Evolutionary conservation across 2,888 invertebrate species (phyloP).

Genomic region (Latheticus oryzae): DNA sequence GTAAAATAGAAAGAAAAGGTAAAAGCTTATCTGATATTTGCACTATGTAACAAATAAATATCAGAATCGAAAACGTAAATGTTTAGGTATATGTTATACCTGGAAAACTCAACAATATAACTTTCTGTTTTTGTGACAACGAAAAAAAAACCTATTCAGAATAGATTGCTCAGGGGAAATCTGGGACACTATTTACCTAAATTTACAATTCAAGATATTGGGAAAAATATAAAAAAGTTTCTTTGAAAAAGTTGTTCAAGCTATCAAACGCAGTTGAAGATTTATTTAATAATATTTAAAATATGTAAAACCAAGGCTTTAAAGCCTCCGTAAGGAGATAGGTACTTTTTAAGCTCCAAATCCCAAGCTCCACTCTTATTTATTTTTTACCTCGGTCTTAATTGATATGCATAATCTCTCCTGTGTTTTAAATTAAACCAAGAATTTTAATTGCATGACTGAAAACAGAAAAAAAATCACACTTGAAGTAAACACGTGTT

Average conservation of each 20-base stretch:
- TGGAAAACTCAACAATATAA: conserved; percentile 19
- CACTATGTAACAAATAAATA: no score
- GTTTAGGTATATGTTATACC: no score
- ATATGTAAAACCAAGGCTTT: conserved; percentile 1
- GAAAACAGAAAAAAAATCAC: not conserved
- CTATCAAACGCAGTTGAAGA: conserved; percentile 12
- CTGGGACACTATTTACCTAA: conserved; percentile 29
- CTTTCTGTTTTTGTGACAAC: not conserved
- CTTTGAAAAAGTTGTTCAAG: no score
- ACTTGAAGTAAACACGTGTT: not conserved
- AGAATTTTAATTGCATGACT: not conserved
- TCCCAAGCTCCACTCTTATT: not conserved
- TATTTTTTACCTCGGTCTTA: not conserved
- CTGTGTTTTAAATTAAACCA: conserved; percentile 5
- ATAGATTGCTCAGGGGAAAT: conserved; percentile 19
- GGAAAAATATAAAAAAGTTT: conserved; percentile 22
- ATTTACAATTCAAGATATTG: conserved; percentile 20
- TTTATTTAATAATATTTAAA: conserved; percentile 17
- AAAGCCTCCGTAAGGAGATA: not conserved
- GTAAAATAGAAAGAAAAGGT: conserved; percentile 11
- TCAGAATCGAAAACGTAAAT: conserved; percentile 16
- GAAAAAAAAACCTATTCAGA: conserved; percentile 1
- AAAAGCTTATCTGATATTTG: no score
- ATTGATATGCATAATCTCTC: conserved; percentile 8
- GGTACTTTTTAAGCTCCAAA: conserved; percentile 1